A percentile compares a stretch with the other conserved stretches of the same genome.
phyloP scores from a whole-genome alignment of 1,140 invertebrate species.

The Hyles euphorbiae region DNA sequence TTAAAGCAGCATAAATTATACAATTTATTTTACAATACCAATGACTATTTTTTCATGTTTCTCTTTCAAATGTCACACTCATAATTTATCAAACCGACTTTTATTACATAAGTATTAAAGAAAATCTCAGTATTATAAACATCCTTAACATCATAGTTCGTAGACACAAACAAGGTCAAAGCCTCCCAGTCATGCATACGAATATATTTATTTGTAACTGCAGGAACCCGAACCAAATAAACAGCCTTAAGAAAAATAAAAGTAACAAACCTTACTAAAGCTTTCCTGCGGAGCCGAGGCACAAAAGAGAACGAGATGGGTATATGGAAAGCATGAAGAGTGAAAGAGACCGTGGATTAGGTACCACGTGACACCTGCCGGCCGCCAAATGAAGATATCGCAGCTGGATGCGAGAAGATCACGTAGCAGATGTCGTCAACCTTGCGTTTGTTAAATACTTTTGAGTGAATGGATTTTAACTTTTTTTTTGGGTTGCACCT shows the following conservation, averaged over 20 bases:
- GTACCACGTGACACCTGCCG: slow-evolving; percentile 69
- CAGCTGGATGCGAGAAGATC: slow-evolving; percentile 64
- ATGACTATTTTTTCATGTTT: too few species aligned
- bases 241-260: slow-evolving; percentile 56
- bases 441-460: slow-evolving; percentile 23
- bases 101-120: too few species aligned
- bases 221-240: slow-evolving; percentile 57
- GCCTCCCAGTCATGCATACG: background rate
- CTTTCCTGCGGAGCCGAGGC: slow-evolving; percentile 47
- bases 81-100: too few species aligned
- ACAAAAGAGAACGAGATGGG: slow-evolving; percentile 51
- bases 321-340: slow-evolving; percentile 14
- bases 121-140: too few species aligned
- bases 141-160: too few species aligned
- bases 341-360: slow-evolving; percentile 32
- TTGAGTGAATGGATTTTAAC: background rate
- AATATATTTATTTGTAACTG: slow-evolving; percentile 48
- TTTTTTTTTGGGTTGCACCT: background rate
- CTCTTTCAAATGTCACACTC: too few species aligned
- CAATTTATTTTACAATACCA: too few species aligned
- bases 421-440: slow-evolving; percentile 41
- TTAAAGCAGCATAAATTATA: too few species aligned
- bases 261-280: slow-evolving; percentile 47
- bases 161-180: too few species aligned
- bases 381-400: slow-evolving; percentile 72